A percentile compares a stretch with the other conserved stretches of the same genome.
phyloP scores from a whole-genome alignment of 1,140 invertebrate species.

The Oreohelix idahoensis region DNA sequence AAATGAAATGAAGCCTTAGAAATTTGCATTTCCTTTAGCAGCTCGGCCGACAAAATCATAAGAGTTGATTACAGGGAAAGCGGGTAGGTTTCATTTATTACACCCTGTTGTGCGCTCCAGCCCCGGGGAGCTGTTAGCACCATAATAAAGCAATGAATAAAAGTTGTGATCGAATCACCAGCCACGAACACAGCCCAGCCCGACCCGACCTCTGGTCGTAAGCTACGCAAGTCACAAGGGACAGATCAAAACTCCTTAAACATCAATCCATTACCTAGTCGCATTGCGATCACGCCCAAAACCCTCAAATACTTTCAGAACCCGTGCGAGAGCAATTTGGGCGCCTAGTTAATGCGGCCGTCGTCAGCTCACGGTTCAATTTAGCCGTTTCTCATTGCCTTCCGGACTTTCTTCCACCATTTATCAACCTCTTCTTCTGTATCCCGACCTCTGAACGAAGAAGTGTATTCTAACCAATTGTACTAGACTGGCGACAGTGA shows the following conservation, averaged over 20 bases:
- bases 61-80: constrained; percentile 12
- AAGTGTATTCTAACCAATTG: no score
- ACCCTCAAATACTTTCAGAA: not conserved
- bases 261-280: not conserved
- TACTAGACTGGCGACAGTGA: no score
- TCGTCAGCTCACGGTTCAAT: not conserved
- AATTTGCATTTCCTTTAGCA: constrained; percentile 1
- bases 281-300: not conserved
- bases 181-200: not conserved
- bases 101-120: not conserved
- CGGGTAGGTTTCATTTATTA: constrained; percentile 19
- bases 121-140: not conserved
- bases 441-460: no score
- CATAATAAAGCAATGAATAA: not conserved
- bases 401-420: not conserved
- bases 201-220: not conserved
- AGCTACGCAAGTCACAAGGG: not conserved
- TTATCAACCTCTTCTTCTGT: not conserved
- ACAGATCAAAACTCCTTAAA: constrained; percentile 12
- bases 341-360: not conserved
- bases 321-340: not conserved
- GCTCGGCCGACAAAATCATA: constrained; percentile 2
- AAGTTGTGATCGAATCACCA: constrained; percentile 10
- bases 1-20: constrained; percentile 9
- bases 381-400: not conserved